Conservation (phyloP, 2,888 invertebrate species). For the Heteromyza rotundicornis region DNA sequence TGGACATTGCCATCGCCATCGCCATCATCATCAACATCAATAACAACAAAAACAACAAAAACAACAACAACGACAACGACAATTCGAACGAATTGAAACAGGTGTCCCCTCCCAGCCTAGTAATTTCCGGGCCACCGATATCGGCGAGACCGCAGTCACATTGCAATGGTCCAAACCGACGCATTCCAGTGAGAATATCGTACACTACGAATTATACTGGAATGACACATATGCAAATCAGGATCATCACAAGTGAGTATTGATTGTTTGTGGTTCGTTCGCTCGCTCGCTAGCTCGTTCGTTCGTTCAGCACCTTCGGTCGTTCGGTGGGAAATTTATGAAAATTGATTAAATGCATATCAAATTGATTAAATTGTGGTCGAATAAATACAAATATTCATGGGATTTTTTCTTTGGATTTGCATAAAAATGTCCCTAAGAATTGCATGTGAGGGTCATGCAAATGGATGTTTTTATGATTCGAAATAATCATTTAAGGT, state of each 20-base stretch:
- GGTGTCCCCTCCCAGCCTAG: constrained; percentile 97
- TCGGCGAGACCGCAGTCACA: constrained; percentile 89
- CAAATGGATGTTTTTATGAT: too few species aligned
- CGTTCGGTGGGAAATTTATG: too few species aligned
- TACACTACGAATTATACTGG: constrained; percentile 96
- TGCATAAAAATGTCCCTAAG: too few species aligned
- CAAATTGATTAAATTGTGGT: background rate
- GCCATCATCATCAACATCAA: constrained; percentile 18
- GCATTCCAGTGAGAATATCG: constrained; percentile 90
- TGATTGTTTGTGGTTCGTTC: background rate
- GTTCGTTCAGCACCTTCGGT: too few species aligned
- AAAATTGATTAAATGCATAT: too few species aligned
- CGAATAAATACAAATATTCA: too few species aligned
- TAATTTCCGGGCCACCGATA: constrained; percentile 83
- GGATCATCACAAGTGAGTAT: constrained; percentile 77
- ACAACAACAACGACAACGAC: constrained; percentile 6
- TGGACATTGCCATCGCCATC: constrained; percentile 20
- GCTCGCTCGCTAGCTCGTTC: too few species aligned
- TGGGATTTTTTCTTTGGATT: too few species aligned
- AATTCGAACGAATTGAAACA: constrained; percentile 45
- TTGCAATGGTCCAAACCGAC: constrained; percentile 92
- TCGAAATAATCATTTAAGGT: too few species aligned
- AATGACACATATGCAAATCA: constrained; percentile 94
- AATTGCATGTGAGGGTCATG: too few species aligned
- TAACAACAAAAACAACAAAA: constrained; percentile 15